A percentile compares a stretch with the other conserved stretches of the same genome.
phyloP scores from a whole-genome alignment of 2,888 invertebrate genomes.

The Coenonympha glycerion region DNA sequence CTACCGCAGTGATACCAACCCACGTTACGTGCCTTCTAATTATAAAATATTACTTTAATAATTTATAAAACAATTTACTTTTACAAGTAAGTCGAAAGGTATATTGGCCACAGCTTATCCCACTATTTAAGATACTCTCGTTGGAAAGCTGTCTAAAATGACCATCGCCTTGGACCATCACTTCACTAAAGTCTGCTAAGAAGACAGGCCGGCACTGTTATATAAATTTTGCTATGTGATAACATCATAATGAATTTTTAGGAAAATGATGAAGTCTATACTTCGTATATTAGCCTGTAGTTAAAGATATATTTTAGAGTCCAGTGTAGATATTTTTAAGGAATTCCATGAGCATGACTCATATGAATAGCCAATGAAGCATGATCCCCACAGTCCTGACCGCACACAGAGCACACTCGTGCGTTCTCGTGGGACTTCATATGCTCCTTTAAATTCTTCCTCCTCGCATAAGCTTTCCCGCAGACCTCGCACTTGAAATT shows the following conservation, averaged over 20 bases:
- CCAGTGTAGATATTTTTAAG: not conserved
- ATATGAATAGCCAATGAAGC: conserved; percentile 36
- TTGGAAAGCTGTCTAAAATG: too few relatives aligned
- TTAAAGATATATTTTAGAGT: not conserved
- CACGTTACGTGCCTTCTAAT: not conserved
- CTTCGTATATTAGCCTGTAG: too few relatives aligned
- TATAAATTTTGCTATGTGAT: too few relatives aligned
- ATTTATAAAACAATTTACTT: not conserved
- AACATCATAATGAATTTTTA: too few relatives aligned
- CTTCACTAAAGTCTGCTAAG: too few relatives aligned
- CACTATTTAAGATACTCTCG: too few relatives aligned
- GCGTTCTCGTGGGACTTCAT: conserved; percentile 39
- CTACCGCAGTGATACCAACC: conserved; percentile 23
- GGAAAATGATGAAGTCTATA: too few relatives aligned
- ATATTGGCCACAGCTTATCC: too few relatives aligned
- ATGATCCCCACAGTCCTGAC: conserved; percentile 37
- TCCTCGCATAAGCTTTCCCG: conserved; percentile 59
- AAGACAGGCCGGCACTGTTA: too few relatives aligned
- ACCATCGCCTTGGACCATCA: too few relatives aligned
- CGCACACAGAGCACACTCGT: conserved; percentile 40
- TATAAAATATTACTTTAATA: too few relatives aligned
- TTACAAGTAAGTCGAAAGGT: not conserved
- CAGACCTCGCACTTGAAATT: conserved; percentile 67
- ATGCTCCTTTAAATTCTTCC: conserved; percentile 49
- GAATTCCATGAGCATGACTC: conserved; percentile 25